Conservation (phyloP, 2,113 vertebrate species). For the Panthera tigris region DNA sequence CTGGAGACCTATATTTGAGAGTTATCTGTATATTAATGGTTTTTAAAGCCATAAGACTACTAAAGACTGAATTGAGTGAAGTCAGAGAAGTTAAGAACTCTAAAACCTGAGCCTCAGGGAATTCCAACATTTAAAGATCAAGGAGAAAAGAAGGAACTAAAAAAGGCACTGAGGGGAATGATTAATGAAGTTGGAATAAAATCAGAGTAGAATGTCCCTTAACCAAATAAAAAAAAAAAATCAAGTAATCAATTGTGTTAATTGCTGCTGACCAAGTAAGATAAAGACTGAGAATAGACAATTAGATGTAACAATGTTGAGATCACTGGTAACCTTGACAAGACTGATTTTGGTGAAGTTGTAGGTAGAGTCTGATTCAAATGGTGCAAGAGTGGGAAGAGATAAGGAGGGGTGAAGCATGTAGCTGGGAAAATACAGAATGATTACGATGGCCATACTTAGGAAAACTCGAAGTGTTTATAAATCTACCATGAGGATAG, state of each 20-base stretch:
- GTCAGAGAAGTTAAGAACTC: background rate
- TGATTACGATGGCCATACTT: background rate
- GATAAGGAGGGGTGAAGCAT: background rate
- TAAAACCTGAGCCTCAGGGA: background rate
- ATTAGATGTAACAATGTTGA: conserved; percentile 20
- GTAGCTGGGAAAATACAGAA: background rate
- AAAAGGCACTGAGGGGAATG: background rate
- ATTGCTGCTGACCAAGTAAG: conserved; percentile 23
- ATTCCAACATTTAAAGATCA: background rate
- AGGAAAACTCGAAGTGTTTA: background rate
- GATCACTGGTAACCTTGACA: background rate
- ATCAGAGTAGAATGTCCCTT: background rate
- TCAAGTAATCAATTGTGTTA: conserved; percentile 24
- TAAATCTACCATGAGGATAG: background rate
- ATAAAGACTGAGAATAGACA: background rate
- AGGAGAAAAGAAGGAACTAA: background rate
- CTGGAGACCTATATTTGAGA: background rate
- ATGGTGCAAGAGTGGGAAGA: background rate
- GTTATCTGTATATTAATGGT: background rate
- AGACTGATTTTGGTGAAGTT: background rate
- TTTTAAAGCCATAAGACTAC: background rate
- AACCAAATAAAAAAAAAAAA: background rate
- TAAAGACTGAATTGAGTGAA: background rate
- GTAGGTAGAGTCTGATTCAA: background rate
- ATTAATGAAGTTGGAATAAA: background rate